Evolutionary conservation across 2,888 invertebrate species (phyloP), one percentile per base, ranked within the genome.

Genomic region (Coelinius sp.): DNA sequence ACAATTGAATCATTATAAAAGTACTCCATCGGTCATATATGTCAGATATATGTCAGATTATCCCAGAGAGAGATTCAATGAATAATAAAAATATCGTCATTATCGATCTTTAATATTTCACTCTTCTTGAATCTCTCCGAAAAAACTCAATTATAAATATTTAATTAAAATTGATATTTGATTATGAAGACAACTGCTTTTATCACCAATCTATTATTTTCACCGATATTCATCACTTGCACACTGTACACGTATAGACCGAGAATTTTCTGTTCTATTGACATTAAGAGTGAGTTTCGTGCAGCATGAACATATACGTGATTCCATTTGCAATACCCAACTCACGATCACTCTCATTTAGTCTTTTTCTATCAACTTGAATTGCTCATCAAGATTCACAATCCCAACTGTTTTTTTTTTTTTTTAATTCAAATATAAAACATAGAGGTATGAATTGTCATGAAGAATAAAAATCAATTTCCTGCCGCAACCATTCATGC

Each of bases 241-340:
- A 59, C n/a, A 46, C 12, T 27, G 20, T 31, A n/a, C 49, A 56
- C 22, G 25, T 62, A 68, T 25, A 64, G 22, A 41, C 27, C 44
- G 10, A 22, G 10, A 46, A 49, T 59, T 73, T 62, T 69, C 66
- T 71, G 71, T 75, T 69, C 66, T 71, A 69, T 75, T 75, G 74
- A 52, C 73, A 68, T 71, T 66, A 66, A 69, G 31, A 68, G 38
- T 53, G 56, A 68, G 68, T 44, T 52, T 68, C 84, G 81, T 82
- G 83, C 81, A 81, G 77, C 78, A 81, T 81, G 77, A 81, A 76
- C 80, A 80, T 83, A 82, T 85, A 83, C 85, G 85, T 85, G 86
- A 86, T 86, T 86, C 85, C 84, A 86, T 86, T 86, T 85, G 80
- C 84, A 85, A 86, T 85, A 85, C 27, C 82, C 82, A 82, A 83